Conservation (phyloP, 1,140 invertebrate genomes). For the Drosophila bocki region DNA sequence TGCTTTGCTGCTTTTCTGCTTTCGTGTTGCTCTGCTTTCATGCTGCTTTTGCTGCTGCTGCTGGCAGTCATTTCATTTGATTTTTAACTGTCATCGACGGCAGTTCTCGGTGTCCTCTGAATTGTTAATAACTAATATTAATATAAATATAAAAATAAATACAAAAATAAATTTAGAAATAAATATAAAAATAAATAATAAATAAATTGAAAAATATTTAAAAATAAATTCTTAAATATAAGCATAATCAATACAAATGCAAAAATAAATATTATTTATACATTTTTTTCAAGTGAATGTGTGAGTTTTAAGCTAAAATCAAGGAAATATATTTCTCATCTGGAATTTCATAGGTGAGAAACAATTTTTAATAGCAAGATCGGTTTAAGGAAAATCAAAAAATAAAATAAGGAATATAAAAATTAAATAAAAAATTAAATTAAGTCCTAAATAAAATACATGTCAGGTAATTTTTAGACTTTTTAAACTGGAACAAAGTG, state of each 20-base stretch:
- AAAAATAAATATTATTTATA: background rate
- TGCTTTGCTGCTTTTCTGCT: slow-evolving; percentile 20
- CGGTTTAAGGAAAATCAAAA: background rate
- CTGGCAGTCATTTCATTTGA: slow-evolving; percentile 82
- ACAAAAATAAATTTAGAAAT: background rate
- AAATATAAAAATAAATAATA: background rate
- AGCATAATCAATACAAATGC: background rate
- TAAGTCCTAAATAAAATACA: too few species aligned
- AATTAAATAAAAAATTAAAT: too few species aligned
- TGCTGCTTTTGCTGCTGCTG: slow-evolving; percentile 17
- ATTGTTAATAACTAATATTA: background rate
- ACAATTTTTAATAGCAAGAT: background rate
- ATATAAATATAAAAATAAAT: background rate
- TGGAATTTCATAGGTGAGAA: slow-evolving; percentile 16
- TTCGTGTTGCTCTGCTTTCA: slow-evolving; percentile 26
- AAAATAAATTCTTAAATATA: background rate
- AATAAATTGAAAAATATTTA: background rate
- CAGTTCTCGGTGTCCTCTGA: slow-evolving; percentile 43
- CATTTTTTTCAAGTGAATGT: slow-evolving; percentile 24
- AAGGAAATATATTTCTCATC: background rate
- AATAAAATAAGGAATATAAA: background rate
- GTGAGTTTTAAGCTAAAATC: background rate
- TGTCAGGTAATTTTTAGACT: background rate
- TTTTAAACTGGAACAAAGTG: background rate
- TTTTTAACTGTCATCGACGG: slow-evolving; percentile 84